Evolutionary conservation across 2,888 invertebrate genomes (phyloP).

Genomic region (Hedychridium roseum): DNA sequence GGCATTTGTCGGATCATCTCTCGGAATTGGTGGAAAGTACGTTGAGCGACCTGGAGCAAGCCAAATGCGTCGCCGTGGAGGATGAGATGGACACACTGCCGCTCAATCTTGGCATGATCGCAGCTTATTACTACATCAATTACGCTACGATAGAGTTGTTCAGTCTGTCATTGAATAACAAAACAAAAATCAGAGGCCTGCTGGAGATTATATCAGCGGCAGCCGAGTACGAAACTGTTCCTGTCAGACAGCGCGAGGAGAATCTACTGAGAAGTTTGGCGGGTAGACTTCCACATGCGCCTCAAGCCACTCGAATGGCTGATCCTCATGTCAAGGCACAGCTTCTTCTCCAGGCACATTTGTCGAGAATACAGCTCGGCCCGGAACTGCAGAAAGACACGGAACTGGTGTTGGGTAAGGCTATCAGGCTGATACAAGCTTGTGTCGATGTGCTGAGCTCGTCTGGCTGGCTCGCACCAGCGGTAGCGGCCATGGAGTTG

Average conservation of each 20-base stretch:
- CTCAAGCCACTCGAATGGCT: slow-evolving; percentile 64
- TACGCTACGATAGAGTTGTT: slow-evolving; percentile 99
- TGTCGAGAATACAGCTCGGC: slow-evolving; percentile 91
- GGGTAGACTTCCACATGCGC: slow-evolving; percentile 71
- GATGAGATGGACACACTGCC: slow-evolving; percentile 98
- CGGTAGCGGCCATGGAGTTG: slow-evolving; percentile 98
- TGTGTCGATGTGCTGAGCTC: slow-evolving; percentile 94
- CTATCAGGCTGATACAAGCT: slow-evolving; percentile 88
- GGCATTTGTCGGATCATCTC: slow-evolving; percentile 97
- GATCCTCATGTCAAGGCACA: slow-evolving; percentile 98
- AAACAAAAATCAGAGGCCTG: slow-evolving; percentile 96
- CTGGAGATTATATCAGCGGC: slow-evolving; percentile 98
- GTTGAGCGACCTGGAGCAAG: slow-evolving; percentile 91
- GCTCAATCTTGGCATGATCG: slow-evolving; percentile 99
- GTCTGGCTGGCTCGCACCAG: slow-evolving; percentile 98
- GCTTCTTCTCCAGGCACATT: slow-evolving; percentile 92
- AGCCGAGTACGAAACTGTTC: slow-evolving; percentile 93
- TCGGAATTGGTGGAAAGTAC: slow-evolving; percentile 98
- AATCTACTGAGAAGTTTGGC: slow-evolving; percentile 77
- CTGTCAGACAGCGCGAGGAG: slow-evolving; percentile 95
- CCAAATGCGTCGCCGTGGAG: slow-evolving; percentile 96
- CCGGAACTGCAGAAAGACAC: slow-evolving; percentile 98
- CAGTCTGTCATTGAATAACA: slow-evolving; percentile 93
- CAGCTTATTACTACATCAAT: slow-evolving; percentile 99
- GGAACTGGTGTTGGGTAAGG: slow-evolving; percentile 86